A percentile compares a stretch with the other conserved stretches of the same genome.
These are phyloP conservation scores for Crematogaster levior DNA, from an alignment of 2,888 invertebrate genomes.

Conservation along the genomic window DNA sequence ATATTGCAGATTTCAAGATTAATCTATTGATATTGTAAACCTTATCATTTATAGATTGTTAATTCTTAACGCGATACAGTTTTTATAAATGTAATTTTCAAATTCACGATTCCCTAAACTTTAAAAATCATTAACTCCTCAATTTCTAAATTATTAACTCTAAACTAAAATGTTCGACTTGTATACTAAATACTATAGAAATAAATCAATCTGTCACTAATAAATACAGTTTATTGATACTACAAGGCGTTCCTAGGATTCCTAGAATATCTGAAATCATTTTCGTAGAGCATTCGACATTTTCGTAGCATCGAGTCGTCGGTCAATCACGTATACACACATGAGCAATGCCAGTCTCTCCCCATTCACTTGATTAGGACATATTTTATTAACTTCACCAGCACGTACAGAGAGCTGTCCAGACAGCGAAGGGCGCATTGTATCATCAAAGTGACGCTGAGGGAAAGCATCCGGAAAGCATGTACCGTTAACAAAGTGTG, in stretches of 20 bases:
- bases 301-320: not conserved
- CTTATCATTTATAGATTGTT: not conserved
- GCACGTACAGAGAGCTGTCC: constrained; percentile 47
- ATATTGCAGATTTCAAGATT: not conserved
- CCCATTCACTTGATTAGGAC: constrained; percentile 38
- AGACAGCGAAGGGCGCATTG: constrained; percentile 35
- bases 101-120: not conserved
- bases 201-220: not conserved
- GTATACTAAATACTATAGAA: not conserved
- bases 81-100: not conserved
- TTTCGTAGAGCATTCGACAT: not conserved
- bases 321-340: not conserved
- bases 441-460: constrained; percentile 41
- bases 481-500: constrained; percentile 53
- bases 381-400: constrained; percentile 55
- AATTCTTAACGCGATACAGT: not conserved
- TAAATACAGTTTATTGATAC: not conserved
- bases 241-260: not conserved
- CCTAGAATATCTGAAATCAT: not conserved
- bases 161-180: not conserved
- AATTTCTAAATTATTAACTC: not conserved
- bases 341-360: not conserved
- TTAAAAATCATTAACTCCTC: not conserved
- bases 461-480: constrained; percentile 44
- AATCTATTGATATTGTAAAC: not conserved